Conservation (phyloP, 2,888 invertebrate species). For the Cabera pusaria region DNA sequence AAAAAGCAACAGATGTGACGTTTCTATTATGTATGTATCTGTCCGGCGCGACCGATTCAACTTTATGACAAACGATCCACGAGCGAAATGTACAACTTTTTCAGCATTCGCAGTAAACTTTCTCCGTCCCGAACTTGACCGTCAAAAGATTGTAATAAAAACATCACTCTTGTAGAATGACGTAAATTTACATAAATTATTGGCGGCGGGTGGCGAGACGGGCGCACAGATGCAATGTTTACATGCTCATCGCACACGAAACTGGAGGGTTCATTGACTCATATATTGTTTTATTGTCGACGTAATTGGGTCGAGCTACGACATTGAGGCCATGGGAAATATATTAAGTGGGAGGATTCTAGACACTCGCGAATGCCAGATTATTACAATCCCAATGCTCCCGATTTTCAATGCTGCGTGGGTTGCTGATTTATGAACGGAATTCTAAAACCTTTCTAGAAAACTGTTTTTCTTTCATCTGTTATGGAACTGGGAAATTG, state of each 20-base stretch:
- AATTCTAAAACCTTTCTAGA: constrained; percentile 3
- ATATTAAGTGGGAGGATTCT: constrained; percentile 51
- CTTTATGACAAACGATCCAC: constrained; percentile 18
- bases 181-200: constrained; percentile 82
- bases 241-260: constrained; percentile 57
- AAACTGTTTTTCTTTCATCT: constrained; percentile 2
- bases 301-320: constrained; percentile 75
- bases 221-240: constrained; percentile 71
- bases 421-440: constrained; percentile 27
- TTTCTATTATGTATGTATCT: constrained; percentile 1
- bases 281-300: constrained; percentile 76
- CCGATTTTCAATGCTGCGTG: constrained; percentile 33
- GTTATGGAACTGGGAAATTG: constrained; percentile 1
- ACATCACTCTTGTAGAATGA: constrained; percentile 77
- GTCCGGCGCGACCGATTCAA: constrained; percentile 5
- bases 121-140: constrained; percentile 76
- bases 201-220: constrained; percentile 53
- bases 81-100: constrained; percentile 20
- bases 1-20: constrained; percentile 11
- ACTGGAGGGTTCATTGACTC: constrained; percentile 74
- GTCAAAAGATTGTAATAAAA: constrained; percentile 78
- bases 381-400: constrained; percentile 38
- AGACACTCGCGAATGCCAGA: constrained; percentile 44
- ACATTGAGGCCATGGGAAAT: constrained; percentile 63
- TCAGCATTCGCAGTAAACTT: constrained; percentile 46